Conservation (phyloP, 2,113 vertebrate genomes). For the Mellivora capensis region DNA sequence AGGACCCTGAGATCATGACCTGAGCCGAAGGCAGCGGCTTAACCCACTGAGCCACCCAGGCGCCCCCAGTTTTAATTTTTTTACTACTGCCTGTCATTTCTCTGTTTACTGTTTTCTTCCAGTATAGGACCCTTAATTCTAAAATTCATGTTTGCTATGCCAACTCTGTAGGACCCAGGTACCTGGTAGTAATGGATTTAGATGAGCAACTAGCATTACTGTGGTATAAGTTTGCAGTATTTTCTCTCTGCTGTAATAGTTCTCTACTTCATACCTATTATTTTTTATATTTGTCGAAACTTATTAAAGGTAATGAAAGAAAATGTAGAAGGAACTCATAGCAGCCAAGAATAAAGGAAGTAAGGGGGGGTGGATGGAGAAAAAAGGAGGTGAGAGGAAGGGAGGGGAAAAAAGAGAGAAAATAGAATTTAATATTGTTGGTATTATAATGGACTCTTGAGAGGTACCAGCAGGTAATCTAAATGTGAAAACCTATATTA, state of each 20-base stretch:
- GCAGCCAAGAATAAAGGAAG: neutral
- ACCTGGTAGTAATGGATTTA: neutral
- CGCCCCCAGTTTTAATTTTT: neutral
- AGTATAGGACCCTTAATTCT: neutral
- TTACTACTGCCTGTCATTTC: constrained; percentile 17
- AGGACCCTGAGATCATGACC: neutral
- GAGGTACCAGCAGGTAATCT: neutral
- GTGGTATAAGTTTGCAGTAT: neutral
- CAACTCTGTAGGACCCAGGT: neutral
- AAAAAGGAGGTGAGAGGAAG: neutral
- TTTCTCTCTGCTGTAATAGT: neutral
- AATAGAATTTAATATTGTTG: neutral
- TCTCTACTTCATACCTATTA: neutral
- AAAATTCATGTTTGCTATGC: neutral
- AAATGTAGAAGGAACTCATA: neutral
- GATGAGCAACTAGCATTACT: neutral
- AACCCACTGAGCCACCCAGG: neutral
- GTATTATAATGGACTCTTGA: neutral
- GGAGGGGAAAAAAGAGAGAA: neutral
- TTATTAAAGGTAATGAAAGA: neutral
- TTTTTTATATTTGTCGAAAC: neutral
- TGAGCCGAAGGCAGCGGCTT: neutral
- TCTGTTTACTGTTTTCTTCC: constrained; percentile 11
- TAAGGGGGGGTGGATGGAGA: rapidly evolving
- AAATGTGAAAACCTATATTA: neutral